phyloP scores from a whole-genome alignment of 53 echinoderm and acorn worm species.

The Luidia sarsii region DNA sequence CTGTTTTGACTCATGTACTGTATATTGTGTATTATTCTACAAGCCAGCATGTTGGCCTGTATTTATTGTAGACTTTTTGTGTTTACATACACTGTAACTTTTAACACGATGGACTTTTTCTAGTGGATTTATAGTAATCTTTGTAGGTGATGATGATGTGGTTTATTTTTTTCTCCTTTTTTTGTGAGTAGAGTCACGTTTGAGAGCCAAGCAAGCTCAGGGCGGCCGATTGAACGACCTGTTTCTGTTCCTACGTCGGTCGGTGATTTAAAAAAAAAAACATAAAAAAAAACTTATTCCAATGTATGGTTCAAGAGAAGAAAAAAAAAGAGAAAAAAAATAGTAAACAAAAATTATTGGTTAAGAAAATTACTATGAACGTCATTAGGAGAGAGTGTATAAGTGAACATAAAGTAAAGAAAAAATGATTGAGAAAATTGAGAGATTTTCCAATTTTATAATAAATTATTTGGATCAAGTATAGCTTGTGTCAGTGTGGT shows the following conservation, averaged over 20 bases:
- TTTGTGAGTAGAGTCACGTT: background rate
- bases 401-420: slow-evolving; percentile 60
- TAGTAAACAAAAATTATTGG: slow-evolving; percentile 19
- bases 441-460: slow-evolving; percentile 99
- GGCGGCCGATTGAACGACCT: slow-evolving; percentile 28
- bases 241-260: slow-evolving; percentile 39
- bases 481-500: slow-evolving; percentile 14
- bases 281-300: too few species aligned
- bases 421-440: slow-evolving; percentile 84
- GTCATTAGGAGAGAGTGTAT: slow-evolving; percentile 54
- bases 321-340: background rate
- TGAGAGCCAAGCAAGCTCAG: slow-evolving; percentile 51
- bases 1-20: slow-evolving; percentile 51
- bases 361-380: slow-evolving; percentile 52
- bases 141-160: slow-evolving; percentile 19
- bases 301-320: slow-evolving; percentile 36
- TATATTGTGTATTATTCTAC: slow-evolving; percentile 23
- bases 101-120: slow-evolving; percentile 35
- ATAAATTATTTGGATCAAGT: slow-evolving; percentile 98
- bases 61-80: slow-evolving; percentile 27
- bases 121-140: slow-evolving; percentile 52
- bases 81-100: slow-evolving; percentile 49
- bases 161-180: slow-evolving; percentile 10
- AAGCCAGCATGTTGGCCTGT: background rate
- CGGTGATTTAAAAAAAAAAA: slow-evolving; percentile 30